Base-by-base conservation (phyloP, 92 coral and sea anemone genomes). In the Parazoanthus atlanticus region DNA sequence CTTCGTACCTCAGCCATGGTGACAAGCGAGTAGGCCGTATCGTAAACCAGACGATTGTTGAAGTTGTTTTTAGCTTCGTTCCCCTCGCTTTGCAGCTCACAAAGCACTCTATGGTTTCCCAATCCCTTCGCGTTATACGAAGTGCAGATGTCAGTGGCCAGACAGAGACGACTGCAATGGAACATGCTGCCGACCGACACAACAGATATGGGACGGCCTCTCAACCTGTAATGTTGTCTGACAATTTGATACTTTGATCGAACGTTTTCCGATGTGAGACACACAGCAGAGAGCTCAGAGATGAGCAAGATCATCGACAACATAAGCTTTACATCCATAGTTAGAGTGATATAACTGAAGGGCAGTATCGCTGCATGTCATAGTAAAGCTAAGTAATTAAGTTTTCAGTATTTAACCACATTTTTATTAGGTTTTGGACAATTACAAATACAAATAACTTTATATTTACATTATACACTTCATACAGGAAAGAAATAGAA, bases 161-260 rank as follows among this genome's bases (percentile, higher is more conserved):
- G 79, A n/a, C 79, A 75, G 23, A 36, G 29, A 8, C 25, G 3
- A 25, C 46, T 32, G 43, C 79, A 75, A 3, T 75, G 52, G 16
- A 75, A 75, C 49, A 75, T 23, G 79, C 79, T 75, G 29, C 13
- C 31, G 49, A 9, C 43, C 16, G 12, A 75, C 28, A 75, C 49
- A 19, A 36, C 79, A 36, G 52, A 75, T 75, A 75, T 16, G 16
- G 36, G 43, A 75, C 79, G 79, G 25, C 47, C 79, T 36, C 79
- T 75, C 79, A 75, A 36, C n/a, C 79, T 75, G 13, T 41, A 36
- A 34, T 75, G 79, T 19, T 41, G 52, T 41, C 26, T 75, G 25
- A 75, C 79, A 32, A 21, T 21, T 41, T 75, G 79, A 41, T 75
- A 75, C 25, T n/a, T 75, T 34, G 79, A 38, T 1, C 79, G 79